Base-by-base conservation (phyloP, 35 echinoderm and acorn worm species). In the Acanthaster planci region DNA sequence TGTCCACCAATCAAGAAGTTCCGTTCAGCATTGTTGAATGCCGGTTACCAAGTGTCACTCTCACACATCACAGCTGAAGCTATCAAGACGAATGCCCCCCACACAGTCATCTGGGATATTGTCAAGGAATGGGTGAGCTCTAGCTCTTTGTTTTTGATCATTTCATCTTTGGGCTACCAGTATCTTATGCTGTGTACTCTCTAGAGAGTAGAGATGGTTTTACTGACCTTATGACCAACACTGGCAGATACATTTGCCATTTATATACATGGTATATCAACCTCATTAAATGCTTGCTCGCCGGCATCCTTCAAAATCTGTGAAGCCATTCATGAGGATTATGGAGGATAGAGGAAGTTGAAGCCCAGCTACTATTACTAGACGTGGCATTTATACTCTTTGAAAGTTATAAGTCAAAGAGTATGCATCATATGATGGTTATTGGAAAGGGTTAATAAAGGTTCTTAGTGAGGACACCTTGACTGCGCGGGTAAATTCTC, bases 41-140 rank as follows among this genome's bases (percentile, higher is more conserved):
- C 96, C 67, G 96, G 96, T 18, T 94, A 99, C 82, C 80, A 83
- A 39, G 96, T 94, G 53, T 99, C 96, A 4, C 85, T 86, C n/a
- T 85, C 96, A 4, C 96, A 99, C 54, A 87, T 89, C 37, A 91
- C 85, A 32, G 85, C 96, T 21, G 96, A 99, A 78, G 96, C 92
- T 16, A 60, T 99, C 38, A 99, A 99, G 75, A 99, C 96, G 10
- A 78, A 99, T 72, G 96, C 96, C 7, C 92, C 96, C 56, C 78
- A 78, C 30, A 80, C 80, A 34, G 85, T 99, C 7, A 82, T 99
- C 17, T 99, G 96, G 96, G 96, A 99, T 37, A 94, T 99, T 30
- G 77, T 99, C 50, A 91, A 92, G 79, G 92, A 92, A 1, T 94
- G 96, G 96, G 96, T 99, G 50, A 94, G 96, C 42, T 47, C 12